phyloP scores from a whole-genome alignment of 2,797 vertebrate species.

The Phrynocephalus guinanensis region DNA sequence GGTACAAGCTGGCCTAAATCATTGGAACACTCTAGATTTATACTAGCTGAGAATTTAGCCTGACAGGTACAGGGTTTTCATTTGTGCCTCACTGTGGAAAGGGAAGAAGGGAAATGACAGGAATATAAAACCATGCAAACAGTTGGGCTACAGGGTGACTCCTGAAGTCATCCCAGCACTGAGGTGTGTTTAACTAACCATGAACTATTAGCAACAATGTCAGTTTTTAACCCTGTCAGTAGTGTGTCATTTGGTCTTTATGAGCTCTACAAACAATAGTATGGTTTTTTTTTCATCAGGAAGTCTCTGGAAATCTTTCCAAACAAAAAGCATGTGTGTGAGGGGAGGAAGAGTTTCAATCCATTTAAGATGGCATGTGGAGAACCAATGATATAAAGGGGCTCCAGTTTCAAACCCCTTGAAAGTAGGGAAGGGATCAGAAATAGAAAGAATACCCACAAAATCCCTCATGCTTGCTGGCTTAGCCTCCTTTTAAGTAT shows the following conservation, averaged over 20 bases:
- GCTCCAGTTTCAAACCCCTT: background rate
- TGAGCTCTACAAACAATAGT: background rate
- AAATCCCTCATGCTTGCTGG: too few relatives aligned
- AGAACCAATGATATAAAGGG: background rate
- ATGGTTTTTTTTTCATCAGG: background rate
- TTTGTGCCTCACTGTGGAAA: background rate
- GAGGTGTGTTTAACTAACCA: slow-evolving; percentile 35
- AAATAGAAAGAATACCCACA: too few relatives aligned
- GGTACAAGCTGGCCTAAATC: background rate
- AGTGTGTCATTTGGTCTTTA: slow-evolving; percentile 5
- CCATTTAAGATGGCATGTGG: background rate
- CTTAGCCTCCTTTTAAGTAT: too few relatives aligned
- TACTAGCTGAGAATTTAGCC: slow-evolving; percentile 10
- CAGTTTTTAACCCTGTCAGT: background rate
- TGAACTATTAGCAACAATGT: slow-evolving; percentile 17
- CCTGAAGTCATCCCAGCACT: slow-evolving; percentile 12
- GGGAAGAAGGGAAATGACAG: slow-evolving; percentile 25
- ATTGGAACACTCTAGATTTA: slow-evolving; percentile 12
- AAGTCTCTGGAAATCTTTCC: background rate
- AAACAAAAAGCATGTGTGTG: background rate
- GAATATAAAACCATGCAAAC: slow-evolving; percentile 11
- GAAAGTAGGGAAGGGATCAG: too few relatives aligned
- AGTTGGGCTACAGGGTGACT: rapidly evolving
- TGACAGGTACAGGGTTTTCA: slow-evolving; percentile 17
- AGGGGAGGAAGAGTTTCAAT: background rate